Percentiles rank a stretch among this genome's conserved stretches.
phyloP scores from a whole-genome alignment of 92 coral and sea anemone genomes.

The Epizoanthus illoricatus region DNA sequence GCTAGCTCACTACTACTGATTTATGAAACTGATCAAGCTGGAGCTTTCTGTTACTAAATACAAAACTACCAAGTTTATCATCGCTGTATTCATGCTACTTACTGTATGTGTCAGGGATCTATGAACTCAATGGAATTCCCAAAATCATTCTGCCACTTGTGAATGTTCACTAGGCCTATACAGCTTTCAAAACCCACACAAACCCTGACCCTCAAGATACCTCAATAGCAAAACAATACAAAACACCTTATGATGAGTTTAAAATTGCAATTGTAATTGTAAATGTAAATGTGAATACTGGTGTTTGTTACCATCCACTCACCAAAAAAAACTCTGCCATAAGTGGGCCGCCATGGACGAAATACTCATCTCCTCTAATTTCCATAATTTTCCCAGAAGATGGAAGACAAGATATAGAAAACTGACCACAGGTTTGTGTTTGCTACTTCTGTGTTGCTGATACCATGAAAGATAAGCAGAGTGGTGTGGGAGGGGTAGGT shows the following conservation, averaged over 20 bases:
- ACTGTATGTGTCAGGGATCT: neutral
- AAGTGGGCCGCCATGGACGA: neutral
- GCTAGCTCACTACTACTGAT: neutral
- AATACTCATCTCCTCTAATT: neutral
- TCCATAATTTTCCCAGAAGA: constrained; percentile 23
- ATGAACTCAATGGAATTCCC: neutral
- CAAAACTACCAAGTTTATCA: neutral
- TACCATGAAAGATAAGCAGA: neutral
- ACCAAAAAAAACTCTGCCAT: constrained; percentile 26
- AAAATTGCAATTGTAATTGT: neutral
- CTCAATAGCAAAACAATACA: neutral
- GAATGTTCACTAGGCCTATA: neutral
- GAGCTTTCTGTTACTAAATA: neutral
- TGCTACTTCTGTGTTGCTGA: neutral
- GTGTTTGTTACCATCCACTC: neutral
- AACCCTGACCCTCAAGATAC: too few species aligned
- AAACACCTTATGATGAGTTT: neutral
- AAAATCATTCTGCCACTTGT: neutral
- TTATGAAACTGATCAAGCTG: neutral
- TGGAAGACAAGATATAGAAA: constrained; percentile 5
- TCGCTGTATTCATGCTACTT: neutral
- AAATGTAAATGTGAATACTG: neutral
- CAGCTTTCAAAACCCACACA: neutral
- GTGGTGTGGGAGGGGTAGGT: constrained; percentile 15
- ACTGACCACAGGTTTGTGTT: neutral